A percentile compares a stretch with the other conserved stretches of the same genome.
These are phyloP conservation scores for Andrena minutula DNA, from an alignment of 2,888 invertebrate species.

Conservation along the genomic window DNA sequence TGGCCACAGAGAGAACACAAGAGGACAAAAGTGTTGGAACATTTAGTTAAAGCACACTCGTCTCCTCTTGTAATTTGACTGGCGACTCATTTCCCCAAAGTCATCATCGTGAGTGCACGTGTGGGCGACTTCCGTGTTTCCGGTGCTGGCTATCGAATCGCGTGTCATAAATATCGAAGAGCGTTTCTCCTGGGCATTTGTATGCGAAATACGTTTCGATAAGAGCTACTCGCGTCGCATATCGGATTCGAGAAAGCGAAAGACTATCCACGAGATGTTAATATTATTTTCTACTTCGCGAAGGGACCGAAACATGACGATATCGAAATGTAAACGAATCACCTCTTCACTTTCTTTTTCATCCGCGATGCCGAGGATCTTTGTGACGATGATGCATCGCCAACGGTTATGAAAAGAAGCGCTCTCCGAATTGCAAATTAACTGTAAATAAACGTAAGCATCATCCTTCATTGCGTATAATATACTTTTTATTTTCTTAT, in stretches of 20 bases:
- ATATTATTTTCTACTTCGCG: not conserved
- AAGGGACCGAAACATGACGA: not conserved
- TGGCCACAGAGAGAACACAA: too few relatives aligned
- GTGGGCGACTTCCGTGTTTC: not conserved
- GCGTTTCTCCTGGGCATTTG: constrained; percentile 17
- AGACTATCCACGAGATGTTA: not conserved
- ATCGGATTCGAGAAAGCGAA: constrained; percentile 37
- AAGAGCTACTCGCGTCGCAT: constrained; percentile 1
- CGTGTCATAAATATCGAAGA: not conserved
- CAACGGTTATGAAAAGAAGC: not conserved
- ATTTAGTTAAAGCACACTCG: too few relatives aligned
- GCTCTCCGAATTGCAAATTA: too few relatives aligned
- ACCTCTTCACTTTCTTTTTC: not conserved
- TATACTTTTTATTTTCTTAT: too few relatives aligned
- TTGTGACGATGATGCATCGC: not conserved
- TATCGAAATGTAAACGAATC: not conserved
- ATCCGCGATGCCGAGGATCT: not conserved
- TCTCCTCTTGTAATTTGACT: not conserved
- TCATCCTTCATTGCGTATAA: too few relatives aligned
- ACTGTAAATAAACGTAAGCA: too few relatives aligned
- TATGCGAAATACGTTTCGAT: constrained; percentile 36
- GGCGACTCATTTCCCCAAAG: not conserved
- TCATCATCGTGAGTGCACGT: not conserved
- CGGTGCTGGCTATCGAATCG: constrained; percentile 1
- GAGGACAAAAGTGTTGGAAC: too few relatives aligned